Conservation (phyloP, 2,888 invertebrate genomes). For the Heteropelma amictum region DNA sequence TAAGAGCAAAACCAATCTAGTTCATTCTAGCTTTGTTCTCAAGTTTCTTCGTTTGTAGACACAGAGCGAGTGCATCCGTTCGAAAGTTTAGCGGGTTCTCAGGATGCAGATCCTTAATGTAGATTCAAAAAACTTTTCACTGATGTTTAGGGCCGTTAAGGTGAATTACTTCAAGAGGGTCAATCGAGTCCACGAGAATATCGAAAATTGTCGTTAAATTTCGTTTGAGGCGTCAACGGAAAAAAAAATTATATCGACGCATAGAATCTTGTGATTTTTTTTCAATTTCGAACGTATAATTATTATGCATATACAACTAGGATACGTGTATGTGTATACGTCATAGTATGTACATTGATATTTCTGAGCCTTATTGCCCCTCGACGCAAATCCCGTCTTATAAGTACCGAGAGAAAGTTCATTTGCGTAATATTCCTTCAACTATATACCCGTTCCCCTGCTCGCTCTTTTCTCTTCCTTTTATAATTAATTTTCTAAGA, state of each 20-base stretch:
- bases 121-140: constrained; percentile 33
- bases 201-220: no score
- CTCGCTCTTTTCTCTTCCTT: constrained; percentile 3
- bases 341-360: no score
- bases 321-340: no score
- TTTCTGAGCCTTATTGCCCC: no score
- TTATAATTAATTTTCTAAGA: constrained; percentile 20
- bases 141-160: constrained; percentile 24
- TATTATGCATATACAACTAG: no score
- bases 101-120: constrained; percentile 36
- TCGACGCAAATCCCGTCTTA: constrained; percentile 45
- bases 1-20: no score
- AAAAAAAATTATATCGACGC: no score
- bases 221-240: no score
- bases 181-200: no score
- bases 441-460: constrained; percentile 2
- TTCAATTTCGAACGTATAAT: no score
- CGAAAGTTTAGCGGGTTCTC: constrained; percentile 44
- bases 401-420: constrained; percentile 49
- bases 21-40: constrained; percentile 32
- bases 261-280: no score
- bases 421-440: constrained; percentile 54
- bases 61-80: constrained; percentile 1
- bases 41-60: constrained; percentile 42
- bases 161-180: background rate